phyloP scores from a whole-genome alignment of 2,888 invertebrate species.

The Agrochola lota region DNA sequence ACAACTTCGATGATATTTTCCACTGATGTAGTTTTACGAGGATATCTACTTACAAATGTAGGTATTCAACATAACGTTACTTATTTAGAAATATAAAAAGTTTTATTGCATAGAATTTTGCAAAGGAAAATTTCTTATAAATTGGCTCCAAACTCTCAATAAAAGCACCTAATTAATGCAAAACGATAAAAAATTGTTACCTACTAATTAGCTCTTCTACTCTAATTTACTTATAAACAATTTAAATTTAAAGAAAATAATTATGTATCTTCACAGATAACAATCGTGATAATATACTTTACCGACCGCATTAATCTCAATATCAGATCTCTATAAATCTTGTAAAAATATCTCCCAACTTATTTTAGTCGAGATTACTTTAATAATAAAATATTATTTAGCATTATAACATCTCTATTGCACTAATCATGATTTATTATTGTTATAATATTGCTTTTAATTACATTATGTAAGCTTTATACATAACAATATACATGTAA shows the following conservation, averaged over 20 bases:
- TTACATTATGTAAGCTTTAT: slow-evolving; percentile 78
- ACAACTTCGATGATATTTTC: slow-evolving; percentile 74
- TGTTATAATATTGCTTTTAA: slow-evolving; percentile 85
- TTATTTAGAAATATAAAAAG: slow-evolving; percentile 41
- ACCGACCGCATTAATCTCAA: slow-evolving; percentile 87
- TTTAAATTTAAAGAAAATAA: slow-evolving; percentile 69
- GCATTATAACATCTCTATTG: slow-evolving; percentile 88
- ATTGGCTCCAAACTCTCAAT: slow-evolving; percentile 55
- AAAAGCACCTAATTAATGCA: slow-evolving; percentile 71
- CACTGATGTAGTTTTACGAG: slow-evolving; percentile 53
- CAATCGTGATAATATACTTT: slow-evolving; percentile 72
- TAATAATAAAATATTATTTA: slow-evolving; percentile 84
- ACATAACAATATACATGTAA: slow-evolving; percentile 69
- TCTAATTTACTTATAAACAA: slow-evolving; percentile 65
- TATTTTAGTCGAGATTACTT: slow-evolving; percentile 72
- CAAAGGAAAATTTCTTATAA: slow-evolving; percentile 35
- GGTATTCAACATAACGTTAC: slow-evolving; percentile 45
- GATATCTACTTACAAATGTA: slow-evolving; percentile 54
- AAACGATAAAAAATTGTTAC: slow-evolving; percentile 58
- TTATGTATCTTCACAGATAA: slow-evolving; percentile 74
- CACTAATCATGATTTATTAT: slow-evolving; percentile 83
- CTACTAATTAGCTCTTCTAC: slow-evolving; percentile 62
- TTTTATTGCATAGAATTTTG: slow-evolving; percentile 46
- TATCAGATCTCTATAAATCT: slow-evolving; percentile 87
- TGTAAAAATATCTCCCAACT: slow-evolving; percentile 78